A percentile compares a stretch with the other conserved stretches of the same genome.
Conservation (phyloP, 2,113 vertebrate species). For the Dissostichus mawsoni region DNA sequence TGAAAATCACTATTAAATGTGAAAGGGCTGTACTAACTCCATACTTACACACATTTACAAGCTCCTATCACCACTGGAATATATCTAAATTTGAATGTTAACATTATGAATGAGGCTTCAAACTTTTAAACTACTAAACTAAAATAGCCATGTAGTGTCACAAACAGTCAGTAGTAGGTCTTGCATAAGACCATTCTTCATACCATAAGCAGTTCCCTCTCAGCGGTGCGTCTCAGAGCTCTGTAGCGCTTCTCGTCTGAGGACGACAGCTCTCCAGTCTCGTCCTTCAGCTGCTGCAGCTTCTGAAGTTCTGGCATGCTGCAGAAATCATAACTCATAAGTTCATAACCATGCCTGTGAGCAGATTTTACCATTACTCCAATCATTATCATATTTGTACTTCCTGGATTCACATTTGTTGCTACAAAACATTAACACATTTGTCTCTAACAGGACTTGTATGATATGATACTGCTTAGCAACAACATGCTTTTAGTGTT, state of each 20-base stretch:
- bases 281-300: conserved; percentile 94
- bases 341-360: neutral
- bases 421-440: neutral
- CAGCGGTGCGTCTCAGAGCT: conserved; percentile 92
- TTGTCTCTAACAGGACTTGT: neutral
- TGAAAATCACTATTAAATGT: neutral
- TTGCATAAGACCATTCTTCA: neutral
- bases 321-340: neutral
- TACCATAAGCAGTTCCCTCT: conserved; percentile 94
- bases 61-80: too few species aligned
- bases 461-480: too few species aligned
- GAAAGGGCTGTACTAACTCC: too few species aligned
- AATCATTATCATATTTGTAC: neutral
- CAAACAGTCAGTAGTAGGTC: neutral
- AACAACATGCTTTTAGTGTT: too few species aligned
- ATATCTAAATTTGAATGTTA: too few species aligned
- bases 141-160: neutral
- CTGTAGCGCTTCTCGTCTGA: conserved; percentile 95
- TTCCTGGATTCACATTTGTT: conserved; percentile 2
- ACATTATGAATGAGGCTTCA: too few species aligned
- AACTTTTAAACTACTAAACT: too few species aligned
- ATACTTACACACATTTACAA: too few species aligned
- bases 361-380: neutral
- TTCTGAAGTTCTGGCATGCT: conserved; percentile 97
- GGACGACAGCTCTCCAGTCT: conserved; percentile 94